phyloP scores from a whole-genome alignment of 2,113 vertebrate genomes.

The Seriola aureovittata region DNA sequence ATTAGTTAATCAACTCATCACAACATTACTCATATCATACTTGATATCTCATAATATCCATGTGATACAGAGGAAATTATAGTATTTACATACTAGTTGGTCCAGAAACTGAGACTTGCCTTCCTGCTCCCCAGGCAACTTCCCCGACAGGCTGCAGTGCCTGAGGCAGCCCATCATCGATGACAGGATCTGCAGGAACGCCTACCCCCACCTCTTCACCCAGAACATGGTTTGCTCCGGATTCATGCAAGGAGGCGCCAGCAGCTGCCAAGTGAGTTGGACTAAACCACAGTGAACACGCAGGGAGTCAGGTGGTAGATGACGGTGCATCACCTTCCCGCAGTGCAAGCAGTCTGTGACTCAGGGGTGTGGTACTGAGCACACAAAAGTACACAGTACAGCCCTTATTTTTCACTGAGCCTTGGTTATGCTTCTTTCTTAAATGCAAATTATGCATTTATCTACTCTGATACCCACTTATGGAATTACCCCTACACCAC shows the following conservation, averaged over 20 bases:
- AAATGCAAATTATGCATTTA: background rate
- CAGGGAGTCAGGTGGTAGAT: constrained; percentile 11
- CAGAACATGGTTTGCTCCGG: constrained; percentile 89
- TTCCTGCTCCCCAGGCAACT: constrained; percentile 64
- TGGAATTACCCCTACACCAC: background rate
- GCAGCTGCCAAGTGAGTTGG: constrained; percentile 76
- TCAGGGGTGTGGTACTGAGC: background rate
- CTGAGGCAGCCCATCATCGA: constrained; percentile 86
- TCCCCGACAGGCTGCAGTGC: constrained; percentile 86
- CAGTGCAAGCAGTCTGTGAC: background rate
- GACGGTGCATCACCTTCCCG: constrained; percentile 6
- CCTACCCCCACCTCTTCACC: constrained; percentile 86
- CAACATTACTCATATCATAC: background rate
- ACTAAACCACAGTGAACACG: constrained; percentile 13
- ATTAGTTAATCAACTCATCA: background rate
- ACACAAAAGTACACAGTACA: background rate
- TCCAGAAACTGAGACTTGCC: background rate
- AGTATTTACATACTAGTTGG: background rate
- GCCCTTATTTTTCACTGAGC: background rate
- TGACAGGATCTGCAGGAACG: constrained; percentile 65
- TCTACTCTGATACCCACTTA: background rate
- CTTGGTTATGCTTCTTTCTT: background rate
- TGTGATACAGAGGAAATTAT: background rate
- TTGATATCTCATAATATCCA: background rate
- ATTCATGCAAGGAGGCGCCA: constrained; percentile 86